Base-by-base conservation (phyloP, 2,113 vertebrate species). In the Anarrhichthys ocellatus region DNA sequence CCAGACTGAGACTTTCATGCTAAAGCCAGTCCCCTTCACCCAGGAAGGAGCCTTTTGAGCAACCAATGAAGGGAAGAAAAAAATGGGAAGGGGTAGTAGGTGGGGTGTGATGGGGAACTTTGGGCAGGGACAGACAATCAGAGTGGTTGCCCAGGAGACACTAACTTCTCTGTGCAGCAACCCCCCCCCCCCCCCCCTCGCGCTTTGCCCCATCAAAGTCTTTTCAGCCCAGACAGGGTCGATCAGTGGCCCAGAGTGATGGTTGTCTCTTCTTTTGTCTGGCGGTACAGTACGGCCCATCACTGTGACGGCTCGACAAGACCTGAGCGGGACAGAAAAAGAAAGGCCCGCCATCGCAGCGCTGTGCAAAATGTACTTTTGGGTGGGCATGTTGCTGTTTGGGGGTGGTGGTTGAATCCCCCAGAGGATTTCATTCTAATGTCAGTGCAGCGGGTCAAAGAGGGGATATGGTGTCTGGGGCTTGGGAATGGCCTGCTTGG, bases 81-180 rank as follows among this genome's bases (percentile, higher is more conserved):
- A 64, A 88, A 90, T 62, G 82, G 76, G 85, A 88, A 82, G 86
- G 87, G 88, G 88, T 81, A 82, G 88, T 87, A 81, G 84, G 88
- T 91, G 92, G 91, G 91, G 91, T 91, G 93, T 62, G 87, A 85
- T 89, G 89, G 92, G 91, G 89, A 87, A 89, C 92, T 86, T 86
- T 63, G 73, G 75, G 87, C 92, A 92, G 91, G 92, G 90, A 91
- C 90, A 94, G 95, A 95, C 95, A 94, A 94, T 94, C 90, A 77
- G 77, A 88, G 94, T 73, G 92, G 95, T 96, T 96, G 92, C 95
- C 94, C 93, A 87, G 95, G 94, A 94, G 93, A 96, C 93, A 88
- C 93, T 93, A 90, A 95, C 94, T 94, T 95, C 87, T 94, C 91
- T 88, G 88, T 89, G 86, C 81, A 80, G 46, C 86, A 61, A 82